Evolutionary conservation across 2,113 vertebrate genomes (phyloP), one percentile per base, ranked within the genome.

Genomic region (Sceloporus tristichus): DNA sequence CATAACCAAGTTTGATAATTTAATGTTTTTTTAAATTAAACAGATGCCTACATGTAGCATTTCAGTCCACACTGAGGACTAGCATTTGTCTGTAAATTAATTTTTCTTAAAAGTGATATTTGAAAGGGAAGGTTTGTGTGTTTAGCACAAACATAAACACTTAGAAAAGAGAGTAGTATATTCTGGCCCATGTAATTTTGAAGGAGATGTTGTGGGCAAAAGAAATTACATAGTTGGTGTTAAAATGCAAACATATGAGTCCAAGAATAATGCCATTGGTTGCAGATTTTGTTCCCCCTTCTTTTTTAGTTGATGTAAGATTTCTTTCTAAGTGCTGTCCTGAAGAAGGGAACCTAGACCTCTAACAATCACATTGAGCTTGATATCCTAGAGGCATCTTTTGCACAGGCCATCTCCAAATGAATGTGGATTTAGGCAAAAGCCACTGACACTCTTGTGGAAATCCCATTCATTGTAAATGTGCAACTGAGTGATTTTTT

Each of bases 21-120:
- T 91, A 93, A 95, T 91, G 95, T 93, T 94, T 94, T 74, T 96
- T 96, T 68, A 4, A 62, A 62, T 18, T 62, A 62, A 16, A 62
- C 18, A 62, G 95, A 95, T 95, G 94, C 96, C 94, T 96, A 96
- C 95, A 96, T 97, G 96, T 96, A 97, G 96, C 96, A 96, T 96
- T 96, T 96, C 95, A 95, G 95, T 96, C 91, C 91, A 91, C 92
- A 94, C 92, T 94, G 94, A 95, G 92, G 94, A 95, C 92, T 85
- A 92, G 88, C 93, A 93, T 94, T 92, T 95, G 91, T 95, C 89
- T 94, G 84, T 94, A 95, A 94, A 89, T 89, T 90, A 88, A 88
- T 94, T 92, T 94, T 93, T 93, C 94, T 93, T 89, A 56, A 94
- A 95, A 88, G 86, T 82, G 86, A 95, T 94, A 94, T 84, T 77